phyloP scores from a whole-genome alignment of 1,140 invertebrate genomes.

The Drosophila takahashii region DNA sequence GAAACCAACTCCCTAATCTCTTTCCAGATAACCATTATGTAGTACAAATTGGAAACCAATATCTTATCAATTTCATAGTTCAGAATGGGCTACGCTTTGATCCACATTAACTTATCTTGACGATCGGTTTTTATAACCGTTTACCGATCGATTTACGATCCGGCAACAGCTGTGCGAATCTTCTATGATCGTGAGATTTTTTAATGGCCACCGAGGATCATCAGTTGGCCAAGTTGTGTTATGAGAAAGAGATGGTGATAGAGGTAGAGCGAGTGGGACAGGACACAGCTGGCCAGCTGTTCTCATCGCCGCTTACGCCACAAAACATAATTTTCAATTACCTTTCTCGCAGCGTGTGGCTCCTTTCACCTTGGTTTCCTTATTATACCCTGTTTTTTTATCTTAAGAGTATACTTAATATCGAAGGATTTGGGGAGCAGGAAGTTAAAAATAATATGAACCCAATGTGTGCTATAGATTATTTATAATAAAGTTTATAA shows the following conservation, averaged over 20 bases:
- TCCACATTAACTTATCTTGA: conserved; percentile 20
- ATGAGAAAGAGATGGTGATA: neutral
- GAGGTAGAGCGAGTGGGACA: neutral
- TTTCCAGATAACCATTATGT: neutral
- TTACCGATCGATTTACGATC: conserved; percentile 35
- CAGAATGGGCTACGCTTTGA: conserved; percentile 2
- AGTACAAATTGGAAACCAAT: neutral
- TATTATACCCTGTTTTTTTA: neutral
- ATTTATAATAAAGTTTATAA: neutral
- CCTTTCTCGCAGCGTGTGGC: conserved; percentile 81
- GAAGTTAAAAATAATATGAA: neutral
- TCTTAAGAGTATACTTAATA: neutral
- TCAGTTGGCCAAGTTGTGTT: conserved; percentile 10
- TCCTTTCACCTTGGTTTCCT: conserved; percentile 67
- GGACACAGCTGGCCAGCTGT: conserved; percentile 56
- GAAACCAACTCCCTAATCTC: neutral
- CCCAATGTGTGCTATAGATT: neutral
- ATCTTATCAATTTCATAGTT: neutral
- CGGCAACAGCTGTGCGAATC: conserved; percentile 42
- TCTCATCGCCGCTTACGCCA: conserved; percentile 66
- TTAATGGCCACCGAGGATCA: conserved; percentile 10
- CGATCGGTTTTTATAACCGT: conserved; percentile 16
- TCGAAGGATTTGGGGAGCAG: neutral
- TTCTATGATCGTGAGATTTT: conserved; percentile 32
- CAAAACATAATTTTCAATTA: conserved; percentile 83